Conservation (phyloP, 2,888 invertebrate genomes). For the Lottia gigantea region DNA sequence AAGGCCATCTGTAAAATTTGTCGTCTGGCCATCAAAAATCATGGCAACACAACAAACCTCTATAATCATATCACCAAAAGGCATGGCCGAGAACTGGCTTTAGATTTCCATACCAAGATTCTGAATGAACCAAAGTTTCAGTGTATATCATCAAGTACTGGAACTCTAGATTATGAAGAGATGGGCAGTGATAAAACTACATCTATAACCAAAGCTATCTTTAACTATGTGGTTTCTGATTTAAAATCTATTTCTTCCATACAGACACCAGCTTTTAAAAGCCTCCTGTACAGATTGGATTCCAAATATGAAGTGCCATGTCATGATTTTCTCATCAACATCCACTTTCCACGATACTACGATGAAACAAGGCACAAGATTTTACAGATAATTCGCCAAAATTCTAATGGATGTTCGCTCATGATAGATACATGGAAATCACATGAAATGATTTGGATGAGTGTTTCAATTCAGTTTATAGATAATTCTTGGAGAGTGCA, state of each 20-base stretch:
- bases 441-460: not conserved
- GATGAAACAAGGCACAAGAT: not conserved
- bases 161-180: not conserved
- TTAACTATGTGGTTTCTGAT: conserved; percentile 4
- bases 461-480: not conserved
- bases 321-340: not conserved
- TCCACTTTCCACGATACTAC: not conserved
- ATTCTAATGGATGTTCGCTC: not conserved
- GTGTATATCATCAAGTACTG: not conserved
- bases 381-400: not conserved
- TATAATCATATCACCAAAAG: conserved; percentile 2
- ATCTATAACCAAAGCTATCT: not conserved
- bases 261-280: not conserved
- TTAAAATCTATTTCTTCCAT: not conserved
- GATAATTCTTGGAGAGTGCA: not conserved
- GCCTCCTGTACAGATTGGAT: not conserved
- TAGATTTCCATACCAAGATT: not conserved
- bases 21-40: not conserved
- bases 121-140: not conserved
- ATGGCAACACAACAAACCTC: conserved; percentile 2
- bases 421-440: not conserved
- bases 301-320: not conserved
- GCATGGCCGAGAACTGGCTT: not conserved
- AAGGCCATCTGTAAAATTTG: conserved; percentile 7
- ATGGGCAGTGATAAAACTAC: not conserved